Conservation (phyloP, 2,797 vertebrate genomes). For the Leptatherina wallacei region DNA sequence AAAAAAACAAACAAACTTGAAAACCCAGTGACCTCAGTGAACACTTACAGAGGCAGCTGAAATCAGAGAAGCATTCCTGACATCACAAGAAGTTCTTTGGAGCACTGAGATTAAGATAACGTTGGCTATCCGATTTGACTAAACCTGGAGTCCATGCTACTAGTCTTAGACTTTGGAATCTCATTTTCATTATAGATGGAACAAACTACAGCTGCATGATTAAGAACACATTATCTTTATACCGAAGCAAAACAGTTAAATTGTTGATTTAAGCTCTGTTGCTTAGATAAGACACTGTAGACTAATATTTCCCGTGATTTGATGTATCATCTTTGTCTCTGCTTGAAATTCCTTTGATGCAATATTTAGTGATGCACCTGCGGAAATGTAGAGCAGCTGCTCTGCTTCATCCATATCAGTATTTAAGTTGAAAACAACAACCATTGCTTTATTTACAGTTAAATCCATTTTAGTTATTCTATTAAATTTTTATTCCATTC, state of each 20-base stretch:
- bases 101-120: neutral
- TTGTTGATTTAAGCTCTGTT: neutral
- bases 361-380: slow-evolving; percentile 30
- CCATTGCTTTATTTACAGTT: neutral
- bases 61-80: slow-evolving; percentile 13
- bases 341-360: slow-evolving; percentile 25
- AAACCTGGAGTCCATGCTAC: neutral
- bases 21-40: neutral
- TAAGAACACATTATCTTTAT: neutral
- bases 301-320: slow-evolving; percentile 15
- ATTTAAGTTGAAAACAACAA: slow-evolving; percentile 11
- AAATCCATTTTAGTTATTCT: neutral
- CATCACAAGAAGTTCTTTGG: neutral
- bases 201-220: neutral
- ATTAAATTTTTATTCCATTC: neutral
- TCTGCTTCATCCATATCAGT: slow-evolving; percentile 12
- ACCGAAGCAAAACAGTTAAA: neutral
- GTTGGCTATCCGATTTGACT: neutral
- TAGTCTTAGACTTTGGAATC: too few relatives aligned
- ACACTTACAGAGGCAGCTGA: neutral
- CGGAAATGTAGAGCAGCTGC: slow-evolving; percentile 18
- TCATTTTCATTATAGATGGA: too few relatives aligned
- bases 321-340: neutral
- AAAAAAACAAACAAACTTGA: neutral
- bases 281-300: neutral